A percentile compares a stretch with the other conserved stretches of the same genome.
Evolutionary conservation across 2,888 invertebrate species (phyloP).

Genomic region (Tenthredo notha): DNA sequence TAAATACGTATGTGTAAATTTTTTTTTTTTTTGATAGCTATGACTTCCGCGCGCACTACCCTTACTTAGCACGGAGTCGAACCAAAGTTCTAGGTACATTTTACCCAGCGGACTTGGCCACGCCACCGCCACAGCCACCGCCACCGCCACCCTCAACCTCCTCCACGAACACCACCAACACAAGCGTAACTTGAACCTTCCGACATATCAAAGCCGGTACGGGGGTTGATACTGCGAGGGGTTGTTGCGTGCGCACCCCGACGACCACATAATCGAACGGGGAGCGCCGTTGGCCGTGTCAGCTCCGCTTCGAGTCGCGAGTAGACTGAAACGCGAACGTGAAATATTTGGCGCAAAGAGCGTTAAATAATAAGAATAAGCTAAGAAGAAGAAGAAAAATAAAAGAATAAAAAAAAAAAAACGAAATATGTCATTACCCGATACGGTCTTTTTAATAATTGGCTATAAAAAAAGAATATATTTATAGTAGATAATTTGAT

Average conservation of each 20-base stretch:
- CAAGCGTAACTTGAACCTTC: conserved; percentile 30
- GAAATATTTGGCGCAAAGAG: conserved; percentile 37
- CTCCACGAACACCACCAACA: conserved; percentile 36
- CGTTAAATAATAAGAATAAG: neutral
- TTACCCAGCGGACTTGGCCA: conserved; percentile 51
- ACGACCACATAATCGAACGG: conserved; percentile 76
- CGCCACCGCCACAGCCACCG: conserved; percentile 54
- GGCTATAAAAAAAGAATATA: neutral
- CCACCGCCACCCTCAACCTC: conserved; percentile 49
- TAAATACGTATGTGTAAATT: no score
- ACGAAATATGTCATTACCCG: neutral
- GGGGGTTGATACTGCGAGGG: conserved; percentile 62
- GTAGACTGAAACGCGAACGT: conserved; percentile 50
- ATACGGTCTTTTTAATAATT: neutral
- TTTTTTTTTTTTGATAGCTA: neutral
- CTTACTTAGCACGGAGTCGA: conserved; percentile 33
- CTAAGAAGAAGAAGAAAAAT: neutral
- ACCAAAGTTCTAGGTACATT: conserved; percentile 8
- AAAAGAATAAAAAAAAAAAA: conserved; percentile 2
- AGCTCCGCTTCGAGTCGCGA: conserved; percentile 63
- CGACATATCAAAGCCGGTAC: conserved; percentile 47
- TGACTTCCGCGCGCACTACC: neutral
- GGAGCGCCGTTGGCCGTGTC: conserved; percentile 77
- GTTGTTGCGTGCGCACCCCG: conserved; percentile 71
- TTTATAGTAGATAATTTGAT: neutral